A percentile compares a stretch with the other conserved stretches of the same genome.
These are phyloP conservation scores for Lampropteryx suffumata DNA, from an alignment of 2,888 invertebrate species.

Conservation along the genomic window DNA sequence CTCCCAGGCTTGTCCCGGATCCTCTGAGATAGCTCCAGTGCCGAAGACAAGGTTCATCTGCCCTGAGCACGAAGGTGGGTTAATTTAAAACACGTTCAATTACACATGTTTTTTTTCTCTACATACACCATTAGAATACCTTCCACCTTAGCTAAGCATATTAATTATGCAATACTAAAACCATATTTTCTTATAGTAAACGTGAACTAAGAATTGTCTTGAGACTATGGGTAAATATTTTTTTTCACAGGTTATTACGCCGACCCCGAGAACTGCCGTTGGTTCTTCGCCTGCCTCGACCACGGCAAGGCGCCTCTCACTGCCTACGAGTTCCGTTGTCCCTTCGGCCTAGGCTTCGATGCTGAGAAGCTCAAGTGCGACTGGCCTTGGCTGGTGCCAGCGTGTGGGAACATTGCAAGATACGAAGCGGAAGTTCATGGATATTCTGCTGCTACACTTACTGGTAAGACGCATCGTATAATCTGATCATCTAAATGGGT, in stretches of 20 bases:
- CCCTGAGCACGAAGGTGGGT: slow-evolving; percentile 83
- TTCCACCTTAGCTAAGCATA: too few species aligned
- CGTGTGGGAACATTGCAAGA: slow-evolving; percentile 81
- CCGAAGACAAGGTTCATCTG: slow-evolving; percentile 86
- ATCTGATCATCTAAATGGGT: background rate
- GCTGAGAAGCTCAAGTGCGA: slow-evolving; percentile 87
- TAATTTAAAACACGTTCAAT: background rate
- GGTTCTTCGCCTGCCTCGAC: slow-evolving; percentile 92
- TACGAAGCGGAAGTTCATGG: slow-evolving; percentile 79
- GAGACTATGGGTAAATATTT: too few species aligned
- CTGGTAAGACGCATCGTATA: slow-evolving; percentile 49
- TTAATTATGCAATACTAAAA: too few species aligned
- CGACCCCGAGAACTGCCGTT: slow-evolving; percentile 91
- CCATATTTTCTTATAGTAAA: too few species aligned
- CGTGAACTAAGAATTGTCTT: too few species aligned
- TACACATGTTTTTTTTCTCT: too few species aligned
- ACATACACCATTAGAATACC: too few species aligned
- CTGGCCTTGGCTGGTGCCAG: slow-evolving; percentile 90
- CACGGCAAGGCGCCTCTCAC: slow-evolving; percentile 84
- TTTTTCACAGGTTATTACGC: slow-evolving; percentile 86
- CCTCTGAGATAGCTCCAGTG: slow-evolving; percentile 90
- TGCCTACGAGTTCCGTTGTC: slow-evolving; percentile 92
- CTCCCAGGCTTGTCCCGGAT: slow-evolving; percentile 89
- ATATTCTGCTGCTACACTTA: slow-evolving; percentile 65
- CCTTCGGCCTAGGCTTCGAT: slow-evolving; percentile 90